Base-by-base conservation (phyloP, 2,888 invertebrate species). In the Antitype chi region DNA sequence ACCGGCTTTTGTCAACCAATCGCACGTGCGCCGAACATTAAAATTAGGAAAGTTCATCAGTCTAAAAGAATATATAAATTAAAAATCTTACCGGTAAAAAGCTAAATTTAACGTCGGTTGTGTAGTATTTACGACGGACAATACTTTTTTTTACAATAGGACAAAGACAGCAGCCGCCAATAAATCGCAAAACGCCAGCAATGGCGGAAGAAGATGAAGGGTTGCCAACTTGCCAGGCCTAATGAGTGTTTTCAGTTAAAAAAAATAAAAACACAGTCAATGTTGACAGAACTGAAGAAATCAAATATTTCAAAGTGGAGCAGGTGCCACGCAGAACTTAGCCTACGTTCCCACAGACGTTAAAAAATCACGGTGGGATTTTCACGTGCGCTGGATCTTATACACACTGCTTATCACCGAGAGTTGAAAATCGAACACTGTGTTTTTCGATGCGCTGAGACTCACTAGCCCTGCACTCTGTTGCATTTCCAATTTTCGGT, bases 1-100 rank as follows among this genome's bases (percentile, higher is more conserved):
- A 77, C 90, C 91, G 90, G 89, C 88, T 86, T 89, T 89, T 90
- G 85, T 87, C 85, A 89, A 89, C 75, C 78, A 86, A 70, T 70
- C 75, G 72, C 89, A 91, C 90, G 91, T 90, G 91, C 75, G 67
- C 64, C 0, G 17, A 63, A 17, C 11, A 74, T 49, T 32, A 15
- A 9, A 60, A 32, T 11, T 13, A 25, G 13, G 17, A 1, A 28
- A 62, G 17, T 28, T 49, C 20, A 59, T 28, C 38, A 43, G 9
- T 38, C 2, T 32, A 55, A 13, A 13, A 23, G 8, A 82, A 15
- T 13, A 32, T 8, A 60, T 6, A 52, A 66, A 74, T 15, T 28
- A 8, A 49, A 47, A 70, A 43, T 59, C 88, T 86, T 88, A 87
- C 88, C 85, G 38, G 57, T 62, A 43, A 25, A 59, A 43, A 59